Base-by-base conservation (phyloP, 2,113 vertebrate genomes). In the Macrotis lagotis region DNA sequence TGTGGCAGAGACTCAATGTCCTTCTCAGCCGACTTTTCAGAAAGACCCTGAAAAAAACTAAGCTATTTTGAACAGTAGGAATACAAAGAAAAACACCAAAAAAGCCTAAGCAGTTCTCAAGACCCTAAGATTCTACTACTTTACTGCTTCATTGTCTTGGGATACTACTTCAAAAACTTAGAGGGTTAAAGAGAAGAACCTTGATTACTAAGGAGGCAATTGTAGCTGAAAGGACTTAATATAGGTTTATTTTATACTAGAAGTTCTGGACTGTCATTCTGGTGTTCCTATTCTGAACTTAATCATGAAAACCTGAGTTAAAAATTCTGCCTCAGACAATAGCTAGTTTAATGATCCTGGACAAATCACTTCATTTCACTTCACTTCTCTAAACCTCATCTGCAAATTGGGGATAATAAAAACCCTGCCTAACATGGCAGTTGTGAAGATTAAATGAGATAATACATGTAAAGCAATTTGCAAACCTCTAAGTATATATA, bases 321-420 rank as follows among this genome's bases (percentile, higher is more conserved):
- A 51, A 51, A 91, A 93, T 96, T 6, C 91, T 16, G 16, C 9
- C 25, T 91, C 88, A 55, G 28, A 92, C 28, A 66, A 37, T 66
- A 66, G 16, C 37, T 44, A 89, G 26, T 51, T 48, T 31, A 26
- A 19, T 89, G 59, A 66, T 44, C 92, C 88, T 50, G 14, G 47
- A 22, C 66, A 88, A 93, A 83, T 95, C 10, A 83, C 5, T 83
- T 66, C 88, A 93, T 47, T 11, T 95, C 10, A 83, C 5, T 83
- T 66, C 88, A 93, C 48, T 11, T 92, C 50, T 51, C 89, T 83
- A 90, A 90, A 9, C 90, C 51, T 91, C 52, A 94, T 52, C 47
- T 59, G 16, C 3, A 96, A 93, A 92, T 92, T 25, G 55, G 47
- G 48, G 88, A 59, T 91, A 94, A 66, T 51, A 94, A 91, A 91